Percentiles rank a stretch among this genome's conserved stretches.
Evolutionary conservation across 2,888 invertebrate genomes (phyloP).

Genomic region (Drosophila histrio): DNA sequence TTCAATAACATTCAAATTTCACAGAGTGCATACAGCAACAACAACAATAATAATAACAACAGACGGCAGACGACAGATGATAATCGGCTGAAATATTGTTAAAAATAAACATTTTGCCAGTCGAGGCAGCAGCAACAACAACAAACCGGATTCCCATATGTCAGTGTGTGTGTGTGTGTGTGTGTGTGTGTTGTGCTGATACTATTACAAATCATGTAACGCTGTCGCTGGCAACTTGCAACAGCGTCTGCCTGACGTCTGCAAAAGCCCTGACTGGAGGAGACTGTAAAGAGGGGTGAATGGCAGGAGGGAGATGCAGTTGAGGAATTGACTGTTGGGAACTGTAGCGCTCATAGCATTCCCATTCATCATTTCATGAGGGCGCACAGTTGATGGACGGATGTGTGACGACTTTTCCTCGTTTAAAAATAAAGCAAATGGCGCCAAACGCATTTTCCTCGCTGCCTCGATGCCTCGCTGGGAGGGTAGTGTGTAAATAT

Average conservation of each 20-base stretch:
- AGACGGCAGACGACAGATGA: slow-evolving; percentile 64
- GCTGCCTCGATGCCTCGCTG: too few species aligned
- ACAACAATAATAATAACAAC: slow-evolving; percentile 13
- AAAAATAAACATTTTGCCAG: slow-evolving; percentile 66
- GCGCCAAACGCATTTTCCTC: slow-evolving; percentile 69
- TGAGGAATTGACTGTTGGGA: slow-evolving; percentile 14
- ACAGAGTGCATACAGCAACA: slow-evolving; percentile 44
- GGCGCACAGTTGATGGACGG: slow-evolving; percentile 69
- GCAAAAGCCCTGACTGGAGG: slow-evolving; percentile 33
- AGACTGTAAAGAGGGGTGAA: background rate
- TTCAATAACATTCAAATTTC: slow-evolving; percentile 46
- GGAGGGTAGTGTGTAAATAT: slow-evolving; percentile 40
- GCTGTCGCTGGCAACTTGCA: slow-evolving; percentile 35
- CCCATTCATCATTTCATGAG: slow-evolving; percentile 66
- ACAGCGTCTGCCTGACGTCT: slow-evolving; percentile 72
- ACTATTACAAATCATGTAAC: slow-evolving; percentile 79
- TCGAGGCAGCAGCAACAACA: slow-evolving; percentile 25
- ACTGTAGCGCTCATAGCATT: slow-evolving; percentile 28
- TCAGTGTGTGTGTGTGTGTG: slow-evolving; percentile 1
- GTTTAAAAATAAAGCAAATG: slow-evolving; percentile 70
- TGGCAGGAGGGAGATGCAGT: background rate
- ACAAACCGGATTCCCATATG: slow-evolving; percentile 62
- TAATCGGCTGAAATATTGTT: slow-evolving; percentile 68
- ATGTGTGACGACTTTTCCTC: slow-evolving; percentile 73
- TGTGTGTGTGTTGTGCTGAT: slow-evolving; percentile 59